Conservation (phyloP, 2,113 vertebrate species). For the Oreochromis spilurus region DNA sequence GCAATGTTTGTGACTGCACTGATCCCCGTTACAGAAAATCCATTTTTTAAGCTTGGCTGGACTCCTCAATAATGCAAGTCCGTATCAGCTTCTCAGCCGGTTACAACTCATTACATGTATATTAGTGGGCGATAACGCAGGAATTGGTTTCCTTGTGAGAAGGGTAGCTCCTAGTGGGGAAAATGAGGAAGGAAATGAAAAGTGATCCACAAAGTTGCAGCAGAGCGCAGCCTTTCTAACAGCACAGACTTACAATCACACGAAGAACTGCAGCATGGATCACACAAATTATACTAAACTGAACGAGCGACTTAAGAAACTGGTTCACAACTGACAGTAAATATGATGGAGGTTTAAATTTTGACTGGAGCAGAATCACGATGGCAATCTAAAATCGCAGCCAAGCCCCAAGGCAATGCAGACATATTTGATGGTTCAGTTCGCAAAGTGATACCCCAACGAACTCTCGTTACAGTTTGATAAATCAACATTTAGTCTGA, state of each 20-base stretch:
- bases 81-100: conserved; percentile 10
- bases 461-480: conserved; percentile 45
- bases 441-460: conserved; percentile 40
- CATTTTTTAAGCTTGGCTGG: conserved; percentile 15
- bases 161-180: conserved; percentile 34
- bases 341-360: conserved; percentile 7
- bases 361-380: not conserved
- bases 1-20: conserved; percentile 10
- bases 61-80: conserved; percentile 13
- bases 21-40: conserved; percentile 3
- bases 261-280: not conserved
- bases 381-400: conserved; percentile 22
- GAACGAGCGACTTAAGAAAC: not conserved
- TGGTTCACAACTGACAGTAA: not conserved
- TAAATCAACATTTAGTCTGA: conserved; percentile 39
- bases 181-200: conserved; percentile 47
- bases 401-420: not conserved
- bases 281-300: not conserved
- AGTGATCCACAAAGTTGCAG: conserved; percentile 27
- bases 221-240: not conserved
- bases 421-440: conserved; percentile 17
- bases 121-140: conserved; percentile 43
- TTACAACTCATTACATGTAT: conserved; percentile 52
- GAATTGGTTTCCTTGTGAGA: conserved; percentile 46
- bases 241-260: conserved; percentile 1